Evolutionary conservation across 30 jellyfish, hydroid and myxozoan species (phyloP).

Genomic region (Aurelia sp.): DNA sequence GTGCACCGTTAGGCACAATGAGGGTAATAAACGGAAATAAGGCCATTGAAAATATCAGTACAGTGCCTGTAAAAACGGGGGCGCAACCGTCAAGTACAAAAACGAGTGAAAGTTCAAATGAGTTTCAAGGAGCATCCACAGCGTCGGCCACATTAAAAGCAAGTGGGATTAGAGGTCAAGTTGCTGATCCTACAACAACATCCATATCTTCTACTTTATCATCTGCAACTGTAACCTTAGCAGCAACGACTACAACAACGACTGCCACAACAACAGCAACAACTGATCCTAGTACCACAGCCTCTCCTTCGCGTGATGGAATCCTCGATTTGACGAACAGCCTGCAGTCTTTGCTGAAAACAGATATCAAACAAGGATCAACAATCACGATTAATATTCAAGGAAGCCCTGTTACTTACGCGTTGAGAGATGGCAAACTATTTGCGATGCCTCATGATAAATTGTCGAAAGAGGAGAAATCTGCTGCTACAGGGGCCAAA

Average conservation of each 20-base stretch:
- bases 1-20: too few species aligned
- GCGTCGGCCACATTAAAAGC: too few species aligned
- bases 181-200: too few species aligned
- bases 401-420: slow-evolving; percentile 69
- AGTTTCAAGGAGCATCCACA: too few species aligned
- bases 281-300: background rate
- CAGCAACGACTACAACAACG: background rate
- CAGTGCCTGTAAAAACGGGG: too few species aligned
- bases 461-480: slow-evolving; percentile 46
- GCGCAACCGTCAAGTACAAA: too few species aligned
- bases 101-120: too few species aligned
- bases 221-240: background rate
- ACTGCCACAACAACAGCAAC: slow-evolving; percentile 7
- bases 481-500: background rate
- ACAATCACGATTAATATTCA: slow-evolving; percentile 64
- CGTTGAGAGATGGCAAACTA: slow-evolving; percentile 60
- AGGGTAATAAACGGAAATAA: too few species aligned
- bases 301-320: slow-evolving; percentile 45
- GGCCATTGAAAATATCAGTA: too few species aligned
- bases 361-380: slow-evolving; percentile 60
- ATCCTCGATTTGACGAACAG: slow-evolving; percentile 51
- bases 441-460: slow-evolving; percentile 60
- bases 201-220: too few species aligned
- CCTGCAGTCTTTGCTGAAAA: slow-evolving; percentile 44
- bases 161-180: too few species aligned